Evolutionary conservation across 1,140 invertebrate species (phyloP).

Genomic region (Drosophila sucinea): DNA sequence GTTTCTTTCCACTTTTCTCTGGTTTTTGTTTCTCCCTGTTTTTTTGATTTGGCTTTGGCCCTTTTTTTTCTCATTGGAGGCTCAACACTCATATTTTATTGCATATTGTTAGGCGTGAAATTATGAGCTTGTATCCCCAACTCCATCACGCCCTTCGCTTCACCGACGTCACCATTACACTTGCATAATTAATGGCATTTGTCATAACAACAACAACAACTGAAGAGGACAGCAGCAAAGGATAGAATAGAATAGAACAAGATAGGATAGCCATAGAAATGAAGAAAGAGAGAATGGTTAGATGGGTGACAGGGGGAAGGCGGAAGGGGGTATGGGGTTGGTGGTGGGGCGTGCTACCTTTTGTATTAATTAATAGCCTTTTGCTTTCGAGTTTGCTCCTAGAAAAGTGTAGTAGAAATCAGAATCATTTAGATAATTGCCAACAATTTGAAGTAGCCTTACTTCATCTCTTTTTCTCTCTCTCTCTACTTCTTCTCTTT

Average conservation of each 20-base stretch:
- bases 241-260: background rate
- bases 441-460: conserved; percentile 6
- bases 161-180: conserved; percentile 31
- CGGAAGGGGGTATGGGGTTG: background rate
- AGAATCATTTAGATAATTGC: conserved; percentile 10
- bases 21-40: conserved; percentile 16
- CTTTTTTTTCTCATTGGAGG: conserved; percentile 6
- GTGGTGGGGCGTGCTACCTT: background rate
- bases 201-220: background rate
- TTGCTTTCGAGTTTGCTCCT: background rate
- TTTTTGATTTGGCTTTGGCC: conserved; percentile 28
- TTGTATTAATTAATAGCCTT: conserved; percentile 8
- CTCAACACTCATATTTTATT: conserved; percentile 61
- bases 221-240: background rate
- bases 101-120: conserved; percentile 69
- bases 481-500: background rate
- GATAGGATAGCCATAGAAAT: background rate
- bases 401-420: background rate
- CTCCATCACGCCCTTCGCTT: background rate
- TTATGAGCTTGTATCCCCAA: conserved; percentile 29
- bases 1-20: conserved; percentile 5
- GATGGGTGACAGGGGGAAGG: background rate
- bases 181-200: conserved; percentile 67
- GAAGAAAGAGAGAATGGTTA: background rate
- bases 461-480: background rate